Percentiles rank a stretch among this genome's conserved stretches.
phyloP scores from a whole-genome alignment of 2,113 vertebrate genomes.

The Percina caprodes region DNA sequence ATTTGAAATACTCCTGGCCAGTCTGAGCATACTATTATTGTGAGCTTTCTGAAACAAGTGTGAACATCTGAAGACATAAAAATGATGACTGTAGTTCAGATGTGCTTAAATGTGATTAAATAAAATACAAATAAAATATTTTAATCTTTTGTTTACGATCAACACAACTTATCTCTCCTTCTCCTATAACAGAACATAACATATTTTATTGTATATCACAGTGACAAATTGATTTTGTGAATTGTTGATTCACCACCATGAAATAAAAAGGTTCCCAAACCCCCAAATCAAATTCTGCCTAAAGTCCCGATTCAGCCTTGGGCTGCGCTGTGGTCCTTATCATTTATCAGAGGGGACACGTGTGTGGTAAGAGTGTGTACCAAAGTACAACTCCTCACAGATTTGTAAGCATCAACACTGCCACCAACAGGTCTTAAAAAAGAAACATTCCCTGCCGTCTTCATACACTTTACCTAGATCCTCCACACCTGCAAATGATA shows the following conservation, averaged over 20 bases:
- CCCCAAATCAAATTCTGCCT: constrained; percentile 57
- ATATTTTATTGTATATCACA: constrained; percentile 17
- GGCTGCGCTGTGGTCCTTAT: constrained; percentile 50
- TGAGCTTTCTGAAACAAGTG: too few species aligned
- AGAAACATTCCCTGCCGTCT: constrained; percentile 2
- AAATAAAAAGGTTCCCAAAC: constrained; percentile 54
- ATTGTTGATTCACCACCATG: constrained; percentile 36
- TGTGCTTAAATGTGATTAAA: neutral
- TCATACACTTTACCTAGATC: neutral
- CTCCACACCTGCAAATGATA: neutral
- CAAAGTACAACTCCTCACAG: constrained; percentile 7
- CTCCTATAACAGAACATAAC: neutral
- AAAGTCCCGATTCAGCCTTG: constrained; percentile 42
- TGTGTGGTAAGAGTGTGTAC: constrained; percentile 44
- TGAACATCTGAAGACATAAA: neutral
- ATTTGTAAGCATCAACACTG: constrained; percentile 69
- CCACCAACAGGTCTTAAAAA: constrained; percentile 60
- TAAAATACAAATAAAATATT: too few species aligned
- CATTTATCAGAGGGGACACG: constrained; percentile 53
- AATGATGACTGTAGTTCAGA: neutral
- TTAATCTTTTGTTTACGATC: neutral
- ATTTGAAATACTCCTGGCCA: too few species aligned
- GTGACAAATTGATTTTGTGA: constrained; percentile 24
- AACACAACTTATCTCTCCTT: neutral
- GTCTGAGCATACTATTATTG: too few species aligned